Evolutionary conservation across 2,113 vertebrate genomes (phyloP).

Genomic region (Nipponia nippon): DNA sequence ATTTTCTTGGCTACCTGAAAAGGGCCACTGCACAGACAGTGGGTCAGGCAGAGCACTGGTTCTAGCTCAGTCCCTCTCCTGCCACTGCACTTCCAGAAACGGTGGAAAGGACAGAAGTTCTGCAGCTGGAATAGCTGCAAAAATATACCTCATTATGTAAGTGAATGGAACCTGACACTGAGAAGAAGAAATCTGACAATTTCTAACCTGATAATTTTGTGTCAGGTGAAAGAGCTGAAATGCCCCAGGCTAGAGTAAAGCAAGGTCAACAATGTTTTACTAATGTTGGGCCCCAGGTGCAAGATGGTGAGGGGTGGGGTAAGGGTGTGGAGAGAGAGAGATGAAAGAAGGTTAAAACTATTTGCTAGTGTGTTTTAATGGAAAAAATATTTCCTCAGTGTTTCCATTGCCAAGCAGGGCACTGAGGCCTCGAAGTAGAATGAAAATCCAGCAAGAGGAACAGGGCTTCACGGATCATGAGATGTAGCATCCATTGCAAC

Average conservation of each 20-base stretch:
- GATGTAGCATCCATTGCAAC: background rate
- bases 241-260: background rate
- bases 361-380: background rate
- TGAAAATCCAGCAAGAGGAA: background rate
- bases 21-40: background rate
- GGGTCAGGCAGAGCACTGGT: background rate
- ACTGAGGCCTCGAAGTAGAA: background rate
- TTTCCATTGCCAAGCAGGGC: background rate
- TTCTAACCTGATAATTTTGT: background rate
- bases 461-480: background rate
- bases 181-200: background rate
- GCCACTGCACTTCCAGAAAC: background rate
- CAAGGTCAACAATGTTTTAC: background rate
- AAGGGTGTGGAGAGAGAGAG: too few relatives aligned
- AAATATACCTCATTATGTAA: background rate
- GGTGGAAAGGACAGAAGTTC: background rate
- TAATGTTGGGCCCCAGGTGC: background rate
- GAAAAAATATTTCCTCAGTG: background rate
- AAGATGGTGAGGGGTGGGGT: background rate
- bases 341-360: background rate
- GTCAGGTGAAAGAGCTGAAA: background rate
- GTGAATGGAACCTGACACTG: background rate
- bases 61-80: background rate
- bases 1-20: background rate
- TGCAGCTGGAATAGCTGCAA: background rate